A percentile compares a stretch with the other conserved stretches of the same genome.
Conservation (phyloP, 2,113 vertebrate species). For the Sebastes fasciatus region DNA sequence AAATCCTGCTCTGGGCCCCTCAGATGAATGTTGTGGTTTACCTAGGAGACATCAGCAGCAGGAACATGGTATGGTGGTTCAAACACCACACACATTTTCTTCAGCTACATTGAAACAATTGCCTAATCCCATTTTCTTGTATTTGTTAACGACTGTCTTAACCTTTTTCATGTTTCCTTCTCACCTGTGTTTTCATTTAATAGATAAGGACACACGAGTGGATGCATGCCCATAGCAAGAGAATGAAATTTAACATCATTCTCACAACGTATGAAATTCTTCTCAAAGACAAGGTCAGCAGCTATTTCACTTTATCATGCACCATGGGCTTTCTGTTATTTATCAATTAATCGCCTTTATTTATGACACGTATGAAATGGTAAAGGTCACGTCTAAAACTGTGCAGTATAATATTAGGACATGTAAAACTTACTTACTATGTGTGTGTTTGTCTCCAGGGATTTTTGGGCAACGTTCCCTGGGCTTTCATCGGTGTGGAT, state of each 20-base stretch:
- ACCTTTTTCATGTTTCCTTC: neutral
- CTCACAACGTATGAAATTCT: slow-evolving; percentile 98
- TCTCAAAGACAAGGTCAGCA: slow-evolving; percentile 95
- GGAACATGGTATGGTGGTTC: slow-evolving; percentile 91
- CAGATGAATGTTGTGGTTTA: slow-evolving; percentile 98
- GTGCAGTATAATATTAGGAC: neutral
- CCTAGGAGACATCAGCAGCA: slow-evolving; percentile 96
- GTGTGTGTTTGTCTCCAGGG: slow-evolving; percentile 83
- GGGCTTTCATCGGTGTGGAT: slow-evolving; percentile 97
- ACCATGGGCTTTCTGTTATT: neutral
- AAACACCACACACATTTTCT: neutral
- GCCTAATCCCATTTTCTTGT: neutral
- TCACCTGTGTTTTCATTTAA: slow-evolving; percentile 1
- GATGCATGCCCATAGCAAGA: slow-evolving; percentile 96
- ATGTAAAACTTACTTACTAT: neutral
- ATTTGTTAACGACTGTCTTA: neutral
- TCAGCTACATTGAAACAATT: neutral
- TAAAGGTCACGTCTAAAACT: neutral
- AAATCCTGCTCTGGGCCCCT: slow-evolving; percentile 95
- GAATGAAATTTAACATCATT: slow-evolving; percentile 96
- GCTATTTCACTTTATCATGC: slow-evolving; percentile 20
- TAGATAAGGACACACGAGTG: slow-evolving; percentile 98
- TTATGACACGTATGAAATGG: neutral
- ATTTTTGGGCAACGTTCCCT: slow-evolving; percentile 94
- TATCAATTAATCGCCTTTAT: neutral